Evolutionary conservation across 2,113 vertebrate species (phyloP).

Genomic region (Nesospiza acunhae): DNA sequence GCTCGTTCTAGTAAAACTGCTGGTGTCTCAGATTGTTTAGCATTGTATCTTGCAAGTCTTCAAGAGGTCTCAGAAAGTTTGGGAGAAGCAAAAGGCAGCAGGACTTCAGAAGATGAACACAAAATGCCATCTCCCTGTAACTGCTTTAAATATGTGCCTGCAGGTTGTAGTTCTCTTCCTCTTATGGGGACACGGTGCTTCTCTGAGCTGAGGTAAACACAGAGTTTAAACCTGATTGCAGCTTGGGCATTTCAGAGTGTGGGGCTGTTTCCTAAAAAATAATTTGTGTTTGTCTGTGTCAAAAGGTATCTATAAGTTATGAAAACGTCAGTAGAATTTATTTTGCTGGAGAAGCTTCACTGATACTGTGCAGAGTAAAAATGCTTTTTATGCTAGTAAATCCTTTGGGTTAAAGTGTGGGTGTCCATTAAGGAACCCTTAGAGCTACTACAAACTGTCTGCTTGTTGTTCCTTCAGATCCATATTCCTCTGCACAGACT

Average conservation of each 20-base stretch:
- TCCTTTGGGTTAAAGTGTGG: not conserved
- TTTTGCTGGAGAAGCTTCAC: not conserved
- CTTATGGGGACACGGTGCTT: not conserved
- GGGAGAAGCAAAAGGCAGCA: not conserved
- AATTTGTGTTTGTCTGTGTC: not conserved
- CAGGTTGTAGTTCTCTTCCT: not conserved
- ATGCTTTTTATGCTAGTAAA: not conserved
- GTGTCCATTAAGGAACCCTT: not conserved
- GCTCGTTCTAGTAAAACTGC: not conserved
- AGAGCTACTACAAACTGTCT: not conserved
- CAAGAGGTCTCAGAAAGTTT: not conserved
- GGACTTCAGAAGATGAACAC: not conserved
- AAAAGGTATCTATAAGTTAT: not conserved
- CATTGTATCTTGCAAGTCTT: not conserved
- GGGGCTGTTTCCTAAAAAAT: not conserved
- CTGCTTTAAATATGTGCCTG: not conserved
- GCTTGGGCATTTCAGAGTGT: not conserved
- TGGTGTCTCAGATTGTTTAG: not conserved
- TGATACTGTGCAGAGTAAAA: not conserved
- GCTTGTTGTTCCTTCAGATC: not conserved
- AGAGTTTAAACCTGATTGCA: not conserved
- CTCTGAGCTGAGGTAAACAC: not conserved
- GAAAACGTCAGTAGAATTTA: not conserved
- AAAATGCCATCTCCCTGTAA: not conserved
- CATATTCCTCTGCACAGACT: not conserved